Base-by-base conservation (phyloP, 2,797 vertebrate genomes). In the Gambusia yucatana region DNA sequence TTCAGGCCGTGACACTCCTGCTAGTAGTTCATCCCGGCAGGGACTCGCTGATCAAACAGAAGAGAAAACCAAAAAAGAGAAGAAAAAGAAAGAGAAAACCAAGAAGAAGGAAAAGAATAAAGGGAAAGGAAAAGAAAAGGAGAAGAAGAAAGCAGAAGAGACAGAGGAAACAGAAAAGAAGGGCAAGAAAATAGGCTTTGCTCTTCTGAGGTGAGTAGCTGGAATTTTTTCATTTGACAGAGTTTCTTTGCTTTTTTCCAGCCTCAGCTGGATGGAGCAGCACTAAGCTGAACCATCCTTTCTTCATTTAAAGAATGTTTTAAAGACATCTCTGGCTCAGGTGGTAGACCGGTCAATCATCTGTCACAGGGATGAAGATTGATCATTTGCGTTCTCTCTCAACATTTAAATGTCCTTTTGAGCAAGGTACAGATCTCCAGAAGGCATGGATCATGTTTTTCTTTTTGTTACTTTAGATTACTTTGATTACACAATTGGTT, bases 101-200 rank as follows among this genome's bases (percentile, higher is more conserved):
- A 97, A 97, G 92, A 98, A 98, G 79, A 99, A 97, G 81, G 97
- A 97, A 41, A 97, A 97, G 91, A 96, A 93, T 83, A 98, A 97
- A 82, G 92, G 90, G 74, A 98, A 98, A 87, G 91, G 80, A 46
- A 99, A 97, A 88, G 82, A 88, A 43, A 98, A 98, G 91, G 94
- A 93, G 22, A 98, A 89, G 95, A 97, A 94, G 97, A 98, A 96
- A 88, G 72, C 95, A 86, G 91, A 96, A 94, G 86, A 97, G 95
- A 79, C 83, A 1, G 97, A 97, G 83, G 97, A 98, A 46, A 91
- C 90, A 0, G 97, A 97, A 72, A 97, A 96, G 93, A 99, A 97
- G 94, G 96, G 93, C 36, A 97, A 98, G 93, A 99, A 96, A 94
- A 98, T 97, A 77, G 97, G 97, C 28, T 97, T 99, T 20, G 96